These are phyloP conservation scores for Bubo blakistoni DNA, from an alignment of 2,113 vertebrate genomes.

Conservation along the genomic window DNA sequence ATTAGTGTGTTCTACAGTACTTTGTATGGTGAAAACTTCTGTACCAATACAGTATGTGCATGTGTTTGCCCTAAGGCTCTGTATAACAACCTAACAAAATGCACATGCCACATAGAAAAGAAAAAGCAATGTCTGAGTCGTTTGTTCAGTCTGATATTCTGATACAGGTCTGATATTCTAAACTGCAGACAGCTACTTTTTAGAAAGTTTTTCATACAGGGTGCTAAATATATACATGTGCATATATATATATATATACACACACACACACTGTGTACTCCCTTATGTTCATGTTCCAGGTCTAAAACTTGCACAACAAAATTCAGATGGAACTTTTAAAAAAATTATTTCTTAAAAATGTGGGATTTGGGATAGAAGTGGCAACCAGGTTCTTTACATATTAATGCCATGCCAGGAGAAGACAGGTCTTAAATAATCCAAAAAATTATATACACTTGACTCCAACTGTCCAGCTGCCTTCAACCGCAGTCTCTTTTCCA, in stretches of 20 bases:
- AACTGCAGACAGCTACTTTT: neutral
- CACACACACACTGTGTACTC: neutral
- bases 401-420: neutral
- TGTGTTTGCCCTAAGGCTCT: neutral
- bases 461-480: neutral
- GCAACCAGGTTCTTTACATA: neutral
- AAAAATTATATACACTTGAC: neutral
- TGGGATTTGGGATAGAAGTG: neutral
- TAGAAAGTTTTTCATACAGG: neutral
- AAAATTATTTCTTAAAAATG: neutral
- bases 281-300: neutral
- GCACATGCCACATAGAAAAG: neutral
- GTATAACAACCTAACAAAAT: neutral
- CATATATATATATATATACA: fast-evolving
- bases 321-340: neutral
- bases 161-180: neutral
- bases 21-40: neutral
- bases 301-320: neutral
- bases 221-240: neutral
- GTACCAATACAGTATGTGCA: neutral
- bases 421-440: neutral
- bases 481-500: neutral
- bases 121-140: neutral
- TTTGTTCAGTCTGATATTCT: neutral
- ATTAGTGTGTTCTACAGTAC: neutral